Evolutionary conservation across 2,888 invertebrate genomes (phyloP).

Genomic region (Smittia sp.): DNA sequence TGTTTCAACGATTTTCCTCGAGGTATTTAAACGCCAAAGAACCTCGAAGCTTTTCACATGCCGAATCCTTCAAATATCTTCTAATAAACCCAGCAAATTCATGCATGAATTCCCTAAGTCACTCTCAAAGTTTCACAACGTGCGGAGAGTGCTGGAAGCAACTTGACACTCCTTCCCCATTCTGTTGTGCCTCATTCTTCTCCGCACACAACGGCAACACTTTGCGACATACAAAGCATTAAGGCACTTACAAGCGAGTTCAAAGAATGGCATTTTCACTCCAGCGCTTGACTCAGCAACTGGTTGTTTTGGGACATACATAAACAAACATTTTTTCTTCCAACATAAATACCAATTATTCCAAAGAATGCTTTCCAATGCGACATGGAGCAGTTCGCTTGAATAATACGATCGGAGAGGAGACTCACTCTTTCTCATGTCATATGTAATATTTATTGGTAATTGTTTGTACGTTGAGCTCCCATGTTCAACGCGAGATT

Average conservation of each 20-base stretch:
- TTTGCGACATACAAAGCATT: neutral
- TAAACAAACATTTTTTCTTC: constrained; percentile 38
- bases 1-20: neutral
- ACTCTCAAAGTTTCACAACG: neutral
- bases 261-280: constrained; percentile 41
- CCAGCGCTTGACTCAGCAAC: constrained; percentile 24
- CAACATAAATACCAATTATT: constrained; percentile 41
- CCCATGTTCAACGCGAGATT: constrained; percentile 13
- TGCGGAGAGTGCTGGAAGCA: neutral
- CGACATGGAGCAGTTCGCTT: neutral
- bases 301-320: constrained; percentile 36
- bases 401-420: neutral
- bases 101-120: neutral
- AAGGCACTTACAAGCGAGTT: constrained; percentile 30
- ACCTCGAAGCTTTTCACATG: too few relatives aligned
- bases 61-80: too few relatives aligned
- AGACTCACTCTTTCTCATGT: constrained; percentile 17
- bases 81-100: too few relatives aligned
- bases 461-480: neutral
- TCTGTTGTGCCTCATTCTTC: constrained; percentile 10
- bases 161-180: neutral
- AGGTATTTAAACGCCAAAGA: too few relatives aligned
- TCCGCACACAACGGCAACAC: neutral
- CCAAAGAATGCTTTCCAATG: constrained; percentile 38
- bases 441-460: constrained; percentile 13